phyloP scores from a whole-genome alignment of 2,113 vertebrate species.

The Rhynchomys soricoides region DNA sequence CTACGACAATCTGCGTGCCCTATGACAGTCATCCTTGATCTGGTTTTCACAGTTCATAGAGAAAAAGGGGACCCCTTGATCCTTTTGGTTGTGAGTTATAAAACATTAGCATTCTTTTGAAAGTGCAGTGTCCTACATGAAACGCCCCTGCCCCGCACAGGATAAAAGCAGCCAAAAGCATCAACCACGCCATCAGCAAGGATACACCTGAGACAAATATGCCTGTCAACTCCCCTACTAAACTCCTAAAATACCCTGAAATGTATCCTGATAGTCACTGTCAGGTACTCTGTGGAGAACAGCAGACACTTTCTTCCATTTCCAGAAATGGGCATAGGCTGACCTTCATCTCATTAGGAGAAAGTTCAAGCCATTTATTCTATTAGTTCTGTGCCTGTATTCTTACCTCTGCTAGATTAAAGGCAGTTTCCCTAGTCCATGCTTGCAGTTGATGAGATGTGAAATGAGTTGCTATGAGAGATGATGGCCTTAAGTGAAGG shows the following conservation, averaged over 20 bases:
- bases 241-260: slow-evolving; percentile 21
- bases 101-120: background rate
- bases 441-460: slow-evolving; percentile 80
- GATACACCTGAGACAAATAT: slow-evolving; percentile 20
- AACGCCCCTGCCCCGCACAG: background rate
- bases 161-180: background rate
- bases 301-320: slow-evolving; percentile 2
- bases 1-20: background rate
- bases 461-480: slow-evolving; percentile 79
- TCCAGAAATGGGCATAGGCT: background rate
- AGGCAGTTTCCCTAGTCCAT: slow-evolving; percentile 53
- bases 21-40: background rate
- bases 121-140: background rate
- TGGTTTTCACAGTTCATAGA: slow-evolving; percentile 3
- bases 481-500: slow-evolving; percentile 64
- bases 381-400: background rate
- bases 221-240: background rate
- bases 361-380: background rate
- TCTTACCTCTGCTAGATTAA: slow-evolving; percentile 69
- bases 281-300: background rate
- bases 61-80: background rate
- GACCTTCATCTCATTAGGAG: background rate
- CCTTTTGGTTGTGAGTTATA: background rate
- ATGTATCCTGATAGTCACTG: background rate
- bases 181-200: background rate